Base-by-base conservation (phyloP, 2,888 invertebrate species). In the Pheosia gnoma region DNA sequence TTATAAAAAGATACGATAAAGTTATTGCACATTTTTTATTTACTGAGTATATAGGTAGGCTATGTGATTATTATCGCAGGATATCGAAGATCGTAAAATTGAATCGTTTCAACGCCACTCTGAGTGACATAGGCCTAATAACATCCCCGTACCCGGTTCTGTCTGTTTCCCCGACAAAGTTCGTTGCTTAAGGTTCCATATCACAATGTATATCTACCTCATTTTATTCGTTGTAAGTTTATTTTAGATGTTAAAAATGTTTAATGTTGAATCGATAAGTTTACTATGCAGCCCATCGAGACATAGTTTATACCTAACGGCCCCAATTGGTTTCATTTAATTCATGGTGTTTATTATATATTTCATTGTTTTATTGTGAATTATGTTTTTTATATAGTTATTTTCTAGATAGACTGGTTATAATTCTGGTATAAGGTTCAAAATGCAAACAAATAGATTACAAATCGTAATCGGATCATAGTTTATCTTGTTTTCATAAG, bases 201-300 rank as follows among this genome's bases (percentile, higher is more conserved):
- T 93, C 93, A 93, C 93, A 92, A 92, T 91, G 78, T 82, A 72
- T 86, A 93, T 90, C 93, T 93, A 93, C 93, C 93, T 93, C 93
- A 93, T 91, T 91, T 90, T 88, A 85, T 88, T 88, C 84, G 87
- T 88, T 87, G 81, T 90, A 91, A 89, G 90, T 75, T 89, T 88
- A 82, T 82, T 89, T 88, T 89, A 90, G 86, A 84, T 84, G 79
- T 86, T 89, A 86, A 82, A 86, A 83, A 80, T 75, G 80, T 82
- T 82, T 77, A 79, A 84, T 83, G 83, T 86, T 87, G 72, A 80
- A 69, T 77, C 70, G 71, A 77, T 60, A 37, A 58, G 38, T 60
- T 65, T 74, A 65, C 78, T 79, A 75, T 74, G 66, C 65, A 77
- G 76, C 86, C 88, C 87, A 85, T 81, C 86, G 87, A 86, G 63